These are phyloP conservation scores for Phrynosoma platyrhinos DNA, from an alignment of 2,113 vertebrate species.

Conservation along the genomic window DNA sequence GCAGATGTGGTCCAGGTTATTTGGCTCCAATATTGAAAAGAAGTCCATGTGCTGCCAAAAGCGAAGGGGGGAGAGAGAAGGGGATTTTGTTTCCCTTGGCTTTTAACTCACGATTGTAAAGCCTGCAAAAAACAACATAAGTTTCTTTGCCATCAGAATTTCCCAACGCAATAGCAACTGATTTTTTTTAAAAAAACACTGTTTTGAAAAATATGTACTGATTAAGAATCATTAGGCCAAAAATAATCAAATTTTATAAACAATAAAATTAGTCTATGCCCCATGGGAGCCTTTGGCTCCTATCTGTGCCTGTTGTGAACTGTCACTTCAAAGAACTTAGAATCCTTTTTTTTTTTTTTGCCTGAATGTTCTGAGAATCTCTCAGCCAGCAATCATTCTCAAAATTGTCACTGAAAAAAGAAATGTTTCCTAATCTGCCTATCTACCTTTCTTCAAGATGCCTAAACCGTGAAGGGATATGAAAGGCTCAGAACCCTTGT, in stretches of 20 bases:
- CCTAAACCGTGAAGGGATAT: too few relatives aligned
- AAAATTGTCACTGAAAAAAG: too few relatives aligned
- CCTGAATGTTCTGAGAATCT: too few relatives aligned
- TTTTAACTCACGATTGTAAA: background rate
- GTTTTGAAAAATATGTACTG: background rate
- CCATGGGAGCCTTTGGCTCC: background rate
- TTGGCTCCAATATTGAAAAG: background rate
- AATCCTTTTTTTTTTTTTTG: too few relatives aligned
- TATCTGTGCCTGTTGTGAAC: background rate
- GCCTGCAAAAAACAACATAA: background rate
- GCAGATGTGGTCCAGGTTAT: constrained; percentile 1
- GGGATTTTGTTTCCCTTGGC: background rate
- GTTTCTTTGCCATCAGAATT: background rate
- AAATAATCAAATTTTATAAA: background rate
- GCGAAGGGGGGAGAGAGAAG: background rate
- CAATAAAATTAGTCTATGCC: background rate
- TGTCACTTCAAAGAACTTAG: too few relatives aligned
- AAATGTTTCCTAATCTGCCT: too few relatives aligned
- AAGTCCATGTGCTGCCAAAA: background rate
- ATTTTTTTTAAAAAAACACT: too few relatives aligned
- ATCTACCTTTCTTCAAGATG: too few relatives aligned
- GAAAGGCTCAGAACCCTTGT: too few relatives aligned
- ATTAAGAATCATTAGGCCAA: background rate
- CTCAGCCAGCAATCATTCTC: too few relatives aligned
- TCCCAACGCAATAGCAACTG: background rate